phyloP scores from a whole-genome alignment of 2,888 invertebrate species.

The Lycia hirtaria region DNA sequence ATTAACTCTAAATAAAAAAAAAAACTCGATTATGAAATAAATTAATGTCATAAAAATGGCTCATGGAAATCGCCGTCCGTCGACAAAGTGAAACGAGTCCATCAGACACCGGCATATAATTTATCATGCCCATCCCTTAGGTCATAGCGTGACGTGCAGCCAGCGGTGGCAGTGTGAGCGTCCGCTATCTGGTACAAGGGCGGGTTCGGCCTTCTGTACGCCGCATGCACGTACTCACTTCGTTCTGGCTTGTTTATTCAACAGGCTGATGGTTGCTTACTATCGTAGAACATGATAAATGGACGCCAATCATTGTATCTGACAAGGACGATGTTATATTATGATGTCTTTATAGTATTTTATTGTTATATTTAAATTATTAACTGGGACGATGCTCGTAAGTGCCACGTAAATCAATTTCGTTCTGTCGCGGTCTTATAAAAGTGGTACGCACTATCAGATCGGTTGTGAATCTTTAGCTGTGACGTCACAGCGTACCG shows the following conservation, averaged over 20 bases:
- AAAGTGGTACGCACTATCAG: too few relatives aligned
- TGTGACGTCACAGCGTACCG: too few relatives aligned
- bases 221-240: conserved; percentile 55
- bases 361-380: conserved; percentile 10
- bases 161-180: conserved; percentile 67
- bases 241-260: conserved; percentile 52
- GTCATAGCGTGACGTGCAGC: conserved; percentile 65
- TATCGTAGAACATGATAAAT: conserved; percentile 19
- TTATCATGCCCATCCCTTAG: conserved; percentile 43
- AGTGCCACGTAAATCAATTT: background rate
- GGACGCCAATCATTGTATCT: conserved; percentile 25
- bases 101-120: conserved; percentile 21
- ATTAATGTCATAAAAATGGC: conserved; percentile 5
- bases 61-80: background rate
- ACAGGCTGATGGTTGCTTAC: conserved; percentile 34
- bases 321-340: conserved; percentile 14
- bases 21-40: too few relatives aligned
- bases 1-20: too few relatives aligned
- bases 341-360: conserved; percentile 17
- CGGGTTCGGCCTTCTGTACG: conserved; percentile 59
- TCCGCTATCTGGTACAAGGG: conserved; percentile 72
- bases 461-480: too few relatives aligned
- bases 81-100: conserved; percentile 18
- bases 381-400: conserved; percentile 5
- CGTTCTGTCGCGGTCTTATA: background rate